Percentiles rank a stretch among this genome's conserved stretches.
phyloP scores from a whole-genome alignment of 2,113 vertebrate species.

The Orthonyx spaldingii region DNA sequence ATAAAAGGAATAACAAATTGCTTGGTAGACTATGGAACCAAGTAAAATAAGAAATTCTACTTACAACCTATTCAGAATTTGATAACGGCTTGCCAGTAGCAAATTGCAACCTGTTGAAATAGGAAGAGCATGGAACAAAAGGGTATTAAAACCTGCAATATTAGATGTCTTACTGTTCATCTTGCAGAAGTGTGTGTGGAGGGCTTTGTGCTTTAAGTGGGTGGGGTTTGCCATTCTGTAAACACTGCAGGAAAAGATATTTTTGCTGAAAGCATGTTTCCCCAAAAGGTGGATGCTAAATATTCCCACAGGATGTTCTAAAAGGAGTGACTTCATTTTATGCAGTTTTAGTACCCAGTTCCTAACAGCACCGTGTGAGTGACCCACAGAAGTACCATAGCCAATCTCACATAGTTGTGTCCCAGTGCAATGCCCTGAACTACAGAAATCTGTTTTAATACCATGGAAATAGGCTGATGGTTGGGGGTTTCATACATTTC shows the following conservation, averaged over 20 bases:
- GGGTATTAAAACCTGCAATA: background rate
- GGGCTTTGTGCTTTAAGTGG: background rate
- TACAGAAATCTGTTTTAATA: background rate
- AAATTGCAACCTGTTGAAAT: background rate
- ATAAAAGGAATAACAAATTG: background rate
- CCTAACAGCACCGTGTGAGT: background rate
- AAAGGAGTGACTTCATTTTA: background rate
- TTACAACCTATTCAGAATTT: background rate
- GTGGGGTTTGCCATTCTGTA: background rate
- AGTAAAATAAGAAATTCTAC: background rate
- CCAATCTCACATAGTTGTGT: background rate
- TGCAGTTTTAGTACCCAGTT: background rate
- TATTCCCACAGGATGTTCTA: background rate
- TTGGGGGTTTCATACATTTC: background rate
- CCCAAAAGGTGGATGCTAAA: background rate
- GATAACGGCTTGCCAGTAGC: background rate
- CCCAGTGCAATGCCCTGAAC: background rate
- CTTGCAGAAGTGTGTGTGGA: background rate
- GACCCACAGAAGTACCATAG: background rate
- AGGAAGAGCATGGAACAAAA: background rate
- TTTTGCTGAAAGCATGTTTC: background rate
- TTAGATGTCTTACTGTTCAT: background rate
- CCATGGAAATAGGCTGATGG: background rate
- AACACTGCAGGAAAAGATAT: background rate
- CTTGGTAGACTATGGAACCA: background rate